Evolutionary conservation across 2,888 invertebrate genomes (phyloP), one percentile per base, ranked within the genome.

Genomic region (Heteromurus nitidus): DNA sequence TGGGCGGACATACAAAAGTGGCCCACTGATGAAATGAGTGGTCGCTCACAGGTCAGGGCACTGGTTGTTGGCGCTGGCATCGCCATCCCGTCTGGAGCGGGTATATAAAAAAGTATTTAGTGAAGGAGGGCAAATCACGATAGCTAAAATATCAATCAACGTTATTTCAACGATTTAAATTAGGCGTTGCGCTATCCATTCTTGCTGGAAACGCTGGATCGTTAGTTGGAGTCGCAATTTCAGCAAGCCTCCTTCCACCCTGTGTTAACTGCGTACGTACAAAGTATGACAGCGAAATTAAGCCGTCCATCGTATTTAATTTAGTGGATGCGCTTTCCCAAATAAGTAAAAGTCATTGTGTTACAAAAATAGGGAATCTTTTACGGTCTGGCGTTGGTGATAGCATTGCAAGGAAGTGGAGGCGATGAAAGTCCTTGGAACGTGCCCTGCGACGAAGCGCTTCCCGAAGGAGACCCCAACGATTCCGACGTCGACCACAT

Each of bases 141-240:
- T n/a, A n/a, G n/a, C n/a, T n/a, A n/a, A n/a, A n/a, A n/a, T n/a
- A n/a, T n/a, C n/a, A n/a, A n/a, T n/a, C n/a, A n/a, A 36, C 36
- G 36, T 36, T 36, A 13, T 13, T 9, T 36, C 36, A 36, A 9
- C 36, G 11, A 22, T 18, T 64, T 36, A 20, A 22, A n/a, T 53
- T 22, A 69, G 95, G 94, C 0, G 94, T 94, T 5, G 94, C 95
- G 0, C 89, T 95, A 64, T 93, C 94, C 1, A 92, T 95, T 13
- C 89, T 95, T n/a, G 94, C 94, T 42, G 94, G 94, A 74, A 94
- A 95, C 89, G 92, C 93, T 3, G 93, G 94, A 0, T 94, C 94
- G 0, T 89, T 95, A 7, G 94, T 95, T 0, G 95, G 95, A 3
- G 95, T 95, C 3, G 95, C 95, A 3, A 95, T 95, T 87, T 95